Percentiles rank a stretch among this genome's conserved stretches.
These are phyloP conservation scores for Liasis olivaceus DNA, from an alignment of 2,797 vertebrate species.

Conservation along the genomic window DNA sequence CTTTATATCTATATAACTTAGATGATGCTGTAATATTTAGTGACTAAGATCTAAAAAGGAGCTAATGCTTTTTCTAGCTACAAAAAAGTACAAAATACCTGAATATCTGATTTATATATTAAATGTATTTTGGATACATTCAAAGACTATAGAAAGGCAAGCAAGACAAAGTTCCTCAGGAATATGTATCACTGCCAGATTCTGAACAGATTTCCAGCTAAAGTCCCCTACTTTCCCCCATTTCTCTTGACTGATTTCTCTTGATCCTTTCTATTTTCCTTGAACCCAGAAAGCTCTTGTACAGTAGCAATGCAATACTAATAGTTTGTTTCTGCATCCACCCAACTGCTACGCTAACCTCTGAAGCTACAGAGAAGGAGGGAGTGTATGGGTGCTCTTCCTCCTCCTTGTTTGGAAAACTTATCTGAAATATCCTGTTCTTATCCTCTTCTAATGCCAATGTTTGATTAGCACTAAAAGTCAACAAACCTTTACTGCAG, in stretches of 20 bases:
- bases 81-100: background rate
- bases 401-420: background rate
- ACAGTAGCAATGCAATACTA: background rate
- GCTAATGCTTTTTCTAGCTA: background rate
- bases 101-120: constrained; percentile 56
- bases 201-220: background rate
- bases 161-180: constrained; percentile 66
- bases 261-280: background rate
- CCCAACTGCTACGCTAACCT: background rate
- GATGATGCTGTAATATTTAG: background rate
- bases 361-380: background rate
- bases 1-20: background rate
- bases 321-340: background rate
- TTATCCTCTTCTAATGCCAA: background rate
- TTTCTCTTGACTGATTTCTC: background rate
- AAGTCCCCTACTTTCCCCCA: too few species aligned
- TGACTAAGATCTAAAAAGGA: background rate
- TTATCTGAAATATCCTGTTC: background rate
- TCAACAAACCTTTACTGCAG: background rate
- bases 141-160: constrained; percentile 64
- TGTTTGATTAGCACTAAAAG: background rate
- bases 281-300: background rate
- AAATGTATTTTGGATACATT: constrained; percentile 66
- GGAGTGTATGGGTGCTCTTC: background rate
- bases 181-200: background rate